These are phyloP conservation scores for Camponotus floridanus DNA, from an alignment of 1,140 invertebrate genomes.

Conservation along the genomic window DNA sequence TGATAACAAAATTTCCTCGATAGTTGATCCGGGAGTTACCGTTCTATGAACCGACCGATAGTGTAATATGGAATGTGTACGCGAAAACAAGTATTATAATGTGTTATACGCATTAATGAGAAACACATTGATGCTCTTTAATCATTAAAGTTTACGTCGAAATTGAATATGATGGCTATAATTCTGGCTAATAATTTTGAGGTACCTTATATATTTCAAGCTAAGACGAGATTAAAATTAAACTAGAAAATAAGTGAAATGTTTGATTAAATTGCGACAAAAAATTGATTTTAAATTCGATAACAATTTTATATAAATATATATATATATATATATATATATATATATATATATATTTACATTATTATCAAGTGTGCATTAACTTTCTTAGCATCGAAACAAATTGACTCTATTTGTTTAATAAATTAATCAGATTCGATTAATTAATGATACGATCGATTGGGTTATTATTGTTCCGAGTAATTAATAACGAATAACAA, in stretches of 20 bases:
- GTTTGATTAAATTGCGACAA: not conserved
- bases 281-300: not conserved
- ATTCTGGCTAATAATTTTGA: not conserved
- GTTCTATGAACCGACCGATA: slow-evolving; percentile 57
- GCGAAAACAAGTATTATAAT: slow-evolving; percentile 39
- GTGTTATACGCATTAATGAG: not conserved
- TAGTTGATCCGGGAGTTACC: slow-evolving; percentile 70
- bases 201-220: not conserved
- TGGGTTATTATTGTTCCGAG: not conserved
- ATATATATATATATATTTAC: not conserved
- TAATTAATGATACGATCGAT: not conserved
- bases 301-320: not conserved
- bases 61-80: not conserved
- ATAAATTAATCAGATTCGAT: not conserved
- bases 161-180: not conserved
- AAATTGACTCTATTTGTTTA: not conserved
- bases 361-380: not conserved
- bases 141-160: not conserved
- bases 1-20: slow-evolving; percentile 68
- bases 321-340: not conserved
- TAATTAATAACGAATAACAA: not conserved
- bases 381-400: not conserved
- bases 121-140: not conserved
- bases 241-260: not conserved
- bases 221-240: not conserved